phyloP scores from a whole-genome alignment of 2,797 vertebrate genomes.

The Fratercula arctica region DNA sequence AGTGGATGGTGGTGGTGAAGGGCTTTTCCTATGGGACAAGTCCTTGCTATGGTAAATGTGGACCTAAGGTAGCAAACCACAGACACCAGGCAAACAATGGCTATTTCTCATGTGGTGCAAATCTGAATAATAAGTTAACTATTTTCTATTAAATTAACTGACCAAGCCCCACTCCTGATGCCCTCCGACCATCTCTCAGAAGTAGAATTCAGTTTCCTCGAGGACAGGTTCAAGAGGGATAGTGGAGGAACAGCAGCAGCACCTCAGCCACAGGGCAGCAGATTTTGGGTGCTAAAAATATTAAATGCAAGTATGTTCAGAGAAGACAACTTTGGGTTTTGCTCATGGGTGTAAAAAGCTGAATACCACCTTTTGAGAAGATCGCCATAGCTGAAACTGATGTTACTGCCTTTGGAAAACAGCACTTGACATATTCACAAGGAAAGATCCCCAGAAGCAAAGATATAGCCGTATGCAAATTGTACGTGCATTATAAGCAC shows the following conservation, averaged over 20 bases:
- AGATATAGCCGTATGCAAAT: background rate
- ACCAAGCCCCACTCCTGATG: fast-evolving
- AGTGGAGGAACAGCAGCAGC: background rate
- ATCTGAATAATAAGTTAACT: background rate
- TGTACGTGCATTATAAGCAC: background rate
- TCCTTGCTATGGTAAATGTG: background rate
- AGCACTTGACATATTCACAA: background rate
- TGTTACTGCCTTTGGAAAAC: background rate
- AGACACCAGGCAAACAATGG: background rate
- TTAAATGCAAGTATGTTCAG: background rate
- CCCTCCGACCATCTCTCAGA: background rate
- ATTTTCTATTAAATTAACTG: background rate
- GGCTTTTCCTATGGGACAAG: background rate
- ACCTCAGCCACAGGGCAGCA: background rate
- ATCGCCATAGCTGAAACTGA: background rate
- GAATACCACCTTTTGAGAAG: background rate
- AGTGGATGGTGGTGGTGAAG: background rate
- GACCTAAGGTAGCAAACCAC: background rate
- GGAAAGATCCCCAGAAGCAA: background rate
- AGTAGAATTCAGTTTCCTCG: background rate
- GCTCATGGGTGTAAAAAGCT: background rate
- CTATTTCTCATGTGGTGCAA: background rate
- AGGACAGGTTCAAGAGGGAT: background rate
- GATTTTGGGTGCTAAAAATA: background rate
- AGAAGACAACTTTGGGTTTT: background rate